These are phyloP conservation scores for Tryphoninae sp. DNA, from an alignment of 2,888 invertebrate species.

Conservation along the genomic window DNA sequence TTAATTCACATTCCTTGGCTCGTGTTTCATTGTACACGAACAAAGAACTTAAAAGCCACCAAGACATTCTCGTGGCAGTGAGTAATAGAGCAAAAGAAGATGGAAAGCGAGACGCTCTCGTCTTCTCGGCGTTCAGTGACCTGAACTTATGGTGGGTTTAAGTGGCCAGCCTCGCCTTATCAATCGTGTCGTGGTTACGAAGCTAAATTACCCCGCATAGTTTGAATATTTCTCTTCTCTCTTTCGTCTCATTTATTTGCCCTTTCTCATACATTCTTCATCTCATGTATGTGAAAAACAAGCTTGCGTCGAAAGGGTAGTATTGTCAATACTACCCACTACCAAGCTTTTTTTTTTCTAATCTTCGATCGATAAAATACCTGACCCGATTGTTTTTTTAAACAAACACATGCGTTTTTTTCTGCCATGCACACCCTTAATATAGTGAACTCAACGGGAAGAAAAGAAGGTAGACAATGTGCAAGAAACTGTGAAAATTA, in stretches of 20 bases:
- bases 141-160: slow-evolving; percentile 61
- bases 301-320: no score
- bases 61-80: neutral
- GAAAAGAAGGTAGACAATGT: slow-evolving; percentile 3
- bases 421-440: neutral
- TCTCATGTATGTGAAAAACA: neutral
- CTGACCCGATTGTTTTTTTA: no score
- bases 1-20: no score
- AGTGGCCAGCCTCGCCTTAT: slow-evolving; percentile 66
- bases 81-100: slow-evolving; percentile 43
- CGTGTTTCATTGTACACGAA: neutral
- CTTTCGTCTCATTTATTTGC: slow-evolving; percentile 4
- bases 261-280: slow-evolving; percentile 19
- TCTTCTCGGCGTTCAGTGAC: slow-evolving; percentile 66
- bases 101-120: neutral
- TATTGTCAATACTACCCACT: no score
- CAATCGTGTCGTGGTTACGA: slow-evolving; percentile 74
- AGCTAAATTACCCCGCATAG: slow-evolving; percentile 70
- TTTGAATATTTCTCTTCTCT: slow-evolving; percentile 27
- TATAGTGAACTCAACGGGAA: neutral
- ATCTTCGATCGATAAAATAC: no score
- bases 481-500: slow-evolving; percentile 24
- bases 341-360: no score
- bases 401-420: no score
- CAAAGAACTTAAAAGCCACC: neutral